Percentiles rank a stretch among this genome's conserved stretches.
Evolutionary conservation across 2,797 vertebrate genomes (phyloP).

Genomic region (Danio tinwini): DNA sequence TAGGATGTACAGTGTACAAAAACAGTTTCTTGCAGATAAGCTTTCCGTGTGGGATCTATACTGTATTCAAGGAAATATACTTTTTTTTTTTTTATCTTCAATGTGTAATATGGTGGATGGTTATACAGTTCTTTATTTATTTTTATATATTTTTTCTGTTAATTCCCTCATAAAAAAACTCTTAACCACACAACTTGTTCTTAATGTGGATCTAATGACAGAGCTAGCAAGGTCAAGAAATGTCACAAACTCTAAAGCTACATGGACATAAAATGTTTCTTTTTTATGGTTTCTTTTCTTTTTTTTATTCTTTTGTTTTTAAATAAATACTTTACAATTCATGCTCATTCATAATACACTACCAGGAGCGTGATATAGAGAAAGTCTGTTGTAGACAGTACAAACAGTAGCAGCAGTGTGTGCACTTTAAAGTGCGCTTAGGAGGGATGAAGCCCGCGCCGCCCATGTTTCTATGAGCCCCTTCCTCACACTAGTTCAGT

Average conservation of each 20-base stretch:
- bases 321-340: slow-evolving; percentile 97
- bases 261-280: slow-evolving; percentile 82
- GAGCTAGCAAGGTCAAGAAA: slow-evolving; percentile 88
- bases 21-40: slow-evolving; percentile 89
- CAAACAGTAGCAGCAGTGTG: slow-evolving; percentile 94
- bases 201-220: slow-evolving; percentile 83
- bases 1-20: slow-evolving; percentile 98
- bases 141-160: slow-evolving; percentile 74
- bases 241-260: slow-evolving; percentile 90
- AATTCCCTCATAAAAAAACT: slow-evolving; percentile 80
- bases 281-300: slow-evolving; percentile 72
- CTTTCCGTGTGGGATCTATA: slow-evolving; percentile 85
- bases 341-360: slow-evolving; percentile 95
- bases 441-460: slow-evolving; percentile 79
- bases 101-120: slow-evolving; percentile 68
- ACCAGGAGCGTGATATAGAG: slow-evolving; percentile 85
- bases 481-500: slow-evolving; percentile 67
- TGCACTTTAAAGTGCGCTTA: slow-evolving; percentile 86
- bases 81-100: slow-evolving; percentile 50
- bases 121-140: slow-evolving; percentile 62
- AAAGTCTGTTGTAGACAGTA: slow-evolving; percentile 87
- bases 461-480: slow-evolving; percentile 55
- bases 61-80: slow-evolving; percentile 81
- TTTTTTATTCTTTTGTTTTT: slow-evolving; percentile 83
- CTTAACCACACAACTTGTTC: slow-evolving; percentile 84